Percentiles rank a stretch among this genome's conserved stretches.
Evolutionary conservation across 1,140 invertebrate species (phyloP).

Genomic region (Muscidifurax raptorellus): DNA sequence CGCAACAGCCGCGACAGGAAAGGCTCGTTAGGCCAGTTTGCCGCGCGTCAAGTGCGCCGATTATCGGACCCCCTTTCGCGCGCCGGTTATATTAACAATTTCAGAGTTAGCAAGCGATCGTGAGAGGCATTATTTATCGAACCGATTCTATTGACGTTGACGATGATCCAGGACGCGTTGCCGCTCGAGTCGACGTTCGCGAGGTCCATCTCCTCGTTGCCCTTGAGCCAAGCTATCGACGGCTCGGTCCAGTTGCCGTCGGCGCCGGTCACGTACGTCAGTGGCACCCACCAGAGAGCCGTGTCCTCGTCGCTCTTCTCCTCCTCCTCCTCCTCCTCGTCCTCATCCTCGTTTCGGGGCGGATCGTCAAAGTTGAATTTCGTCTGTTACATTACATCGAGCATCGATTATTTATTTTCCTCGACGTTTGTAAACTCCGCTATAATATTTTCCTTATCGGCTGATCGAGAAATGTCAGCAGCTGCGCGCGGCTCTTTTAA

Average conservation of each 20-base stretch:
- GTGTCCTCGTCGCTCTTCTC: background rate
- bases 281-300: conserved; percentile 75
- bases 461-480: conserved; percentile 6
- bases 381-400: conserved; percentile 9
- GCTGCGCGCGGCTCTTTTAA: conserved; percentile 23
- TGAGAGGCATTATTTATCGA: conserved; percentile 5
- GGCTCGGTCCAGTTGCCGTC: conserved; percentile 62
- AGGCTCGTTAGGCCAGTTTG: background rate
- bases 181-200: conserved; percentile 50
- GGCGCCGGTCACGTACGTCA: conserved; percentile 72
- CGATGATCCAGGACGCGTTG: conserved; percentile 75
- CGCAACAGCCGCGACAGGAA: background rate
- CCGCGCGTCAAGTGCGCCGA: background rate
- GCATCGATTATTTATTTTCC: too few species aligned
- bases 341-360: background rate
- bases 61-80: too few species aligned
- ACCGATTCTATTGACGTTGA: conserved; percentile 77
- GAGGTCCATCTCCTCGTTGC: conserved; percentile 57
- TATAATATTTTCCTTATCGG: conserved; percentile 24
- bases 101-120: conserved; percentile 71
- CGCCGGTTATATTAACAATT: conserved; percentile 58
- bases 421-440: too few species aligned
- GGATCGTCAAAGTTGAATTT: conserved; percentile 57
- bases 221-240: conserved; percentile 65
- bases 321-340: background rate